These are phyloP conservation scores for Apotomis betuletana DNA, from an alignment of 2,888 invertebrate species.

Conservation along the genomic window DNA sequence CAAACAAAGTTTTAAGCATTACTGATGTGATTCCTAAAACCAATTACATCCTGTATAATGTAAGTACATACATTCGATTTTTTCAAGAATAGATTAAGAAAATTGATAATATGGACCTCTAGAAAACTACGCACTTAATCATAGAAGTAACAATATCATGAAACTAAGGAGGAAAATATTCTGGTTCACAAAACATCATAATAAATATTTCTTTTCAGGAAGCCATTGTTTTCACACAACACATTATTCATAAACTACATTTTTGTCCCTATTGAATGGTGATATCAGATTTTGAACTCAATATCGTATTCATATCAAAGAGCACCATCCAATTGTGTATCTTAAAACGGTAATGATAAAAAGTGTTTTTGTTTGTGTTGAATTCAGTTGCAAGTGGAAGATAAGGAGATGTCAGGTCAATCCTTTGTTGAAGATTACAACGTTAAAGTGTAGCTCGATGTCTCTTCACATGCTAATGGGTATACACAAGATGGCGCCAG, in stretches of 20 bases:
- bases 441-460: conserved; percentile 67
- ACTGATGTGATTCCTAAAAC: too few species aligned
- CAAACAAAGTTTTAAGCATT: too few species aligned
- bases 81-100: not conserved
- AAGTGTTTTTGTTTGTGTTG: conserved; percentile 45
- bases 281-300: conserved; percentile 50
- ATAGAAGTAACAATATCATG: not conserved
- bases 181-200: conserved; percentile 6
- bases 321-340: conserved; percentile 37
- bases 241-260: conserved; percentile 47
- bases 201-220: conserved; percentile 42
- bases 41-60: too few species aligned
- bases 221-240: conserved; percentile 45
- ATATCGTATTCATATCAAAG: conserved; percentile 47
- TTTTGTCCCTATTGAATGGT: conserved; percentile 41
- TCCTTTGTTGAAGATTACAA: conserved; percentile 75
- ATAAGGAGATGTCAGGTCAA: conserved; percentile 66
- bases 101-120: not conserved
- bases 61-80: too few species aligned
- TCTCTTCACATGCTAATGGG: conserved; percentile 74
- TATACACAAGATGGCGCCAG: conserved; percentile 65
- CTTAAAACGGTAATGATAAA: conserved; percentile 45
- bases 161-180: conserved; percentile 18
- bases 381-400: conserved; percentile 42
- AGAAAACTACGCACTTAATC: conserved; percentile 12